phyloP scores from a whole-genome alignment of 2,113 vertebrate species.

The Mustela lutreola region DNA sequence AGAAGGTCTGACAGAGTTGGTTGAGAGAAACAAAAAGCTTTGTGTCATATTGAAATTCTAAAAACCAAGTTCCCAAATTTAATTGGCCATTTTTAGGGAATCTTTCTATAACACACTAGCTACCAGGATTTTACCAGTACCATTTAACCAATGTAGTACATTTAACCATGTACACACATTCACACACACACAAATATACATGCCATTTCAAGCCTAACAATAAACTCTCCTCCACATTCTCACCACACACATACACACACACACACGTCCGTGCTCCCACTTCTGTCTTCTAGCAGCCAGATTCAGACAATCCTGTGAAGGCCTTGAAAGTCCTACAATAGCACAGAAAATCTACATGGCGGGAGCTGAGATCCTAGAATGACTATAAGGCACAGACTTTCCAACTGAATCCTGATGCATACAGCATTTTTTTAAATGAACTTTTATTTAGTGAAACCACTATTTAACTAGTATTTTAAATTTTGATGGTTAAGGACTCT shows the following conservation, averaged over 20 bases:
- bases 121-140: background rate
- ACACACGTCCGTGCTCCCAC: rapidly evolving
- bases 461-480: background rate
- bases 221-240: background rate
- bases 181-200: background rate
- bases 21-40: background rate
- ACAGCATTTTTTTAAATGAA: background rate
- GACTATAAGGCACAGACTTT: background rate
- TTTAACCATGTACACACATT: too few relatives aligned
- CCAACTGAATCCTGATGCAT: background rate
- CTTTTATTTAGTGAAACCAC: background rate
- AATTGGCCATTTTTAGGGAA: background rate
- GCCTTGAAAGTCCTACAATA: background rate
- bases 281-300: background rate
- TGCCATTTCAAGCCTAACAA: background rate
- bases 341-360: background rate
- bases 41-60: background rate
- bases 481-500: background rate
- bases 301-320: background rate
- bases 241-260: background rate
- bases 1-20: background rate
- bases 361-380: background rate
- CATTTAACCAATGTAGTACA: background rate
- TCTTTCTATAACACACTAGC: background rate
- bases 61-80: background rate